Conservation (phyloP, 2,797 vertebrate species). For the Molossus molossus region DNA sequence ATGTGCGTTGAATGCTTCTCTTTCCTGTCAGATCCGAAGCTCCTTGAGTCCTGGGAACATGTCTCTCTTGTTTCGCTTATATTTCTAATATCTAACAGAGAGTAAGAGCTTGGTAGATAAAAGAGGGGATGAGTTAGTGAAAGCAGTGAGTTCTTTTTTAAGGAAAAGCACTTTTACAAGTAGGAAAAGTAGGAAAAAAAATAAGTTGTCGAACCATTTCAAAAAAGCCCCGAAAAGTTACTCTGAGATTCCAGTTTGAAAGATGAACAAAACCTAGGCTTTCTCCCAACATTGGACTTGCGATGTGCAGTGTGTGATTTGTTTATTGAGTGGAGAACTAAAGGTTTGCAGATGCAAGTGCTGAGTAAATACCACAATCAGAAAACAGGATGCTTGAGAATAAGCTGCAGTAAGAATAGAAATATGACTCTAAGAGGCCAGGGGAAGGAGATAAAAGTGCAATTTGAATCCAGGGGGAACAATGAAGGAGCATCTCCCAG, state of each 20-base stretch:
- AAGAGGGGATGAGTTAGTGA: background rate
- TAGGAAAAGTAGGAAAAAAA: background rate
- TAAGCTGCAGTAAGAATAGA: conserved; percentile 58
- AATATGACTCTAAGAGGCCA: conserved; percentile 54
- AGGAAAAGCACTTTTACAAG: background rate
- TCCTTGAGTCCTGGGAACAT: background rate
- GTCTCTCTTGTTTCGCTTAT: background rate
- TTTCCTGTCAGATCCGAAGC: conserved; percentile 27
- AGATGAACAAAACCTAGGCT: background rate
- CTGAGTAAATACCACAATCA: conserved; percentile 11
- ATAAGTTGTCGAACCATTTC: background rate
- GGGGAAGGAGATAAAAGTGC: conserved; percentile 70
- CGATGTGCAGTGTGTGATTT: background rate
- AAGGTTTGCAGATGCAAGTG: background rate
- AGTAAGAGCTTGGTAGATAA: background rate
- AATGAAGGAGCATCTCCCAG: conserved; percentile 71
- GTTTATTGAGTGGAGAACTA: background rate
- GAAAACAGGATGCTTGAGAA: conserved; percentile 62
- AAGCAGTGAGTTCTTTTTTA: conserved; percentile 22
- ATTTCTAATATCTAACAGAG: background rate
- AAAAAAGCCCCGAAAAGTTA: background rate
- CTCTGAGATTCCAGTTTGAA: conserved; percentile 42
- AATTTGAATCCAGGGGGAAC: conserved; percentile 78
- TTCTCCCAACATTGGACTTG: background rate
- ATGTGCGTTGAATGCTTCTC: background rate